Conservation (phyloP, 2,888 invertebrate genomes). For the Erebia aethiops region DNA sequence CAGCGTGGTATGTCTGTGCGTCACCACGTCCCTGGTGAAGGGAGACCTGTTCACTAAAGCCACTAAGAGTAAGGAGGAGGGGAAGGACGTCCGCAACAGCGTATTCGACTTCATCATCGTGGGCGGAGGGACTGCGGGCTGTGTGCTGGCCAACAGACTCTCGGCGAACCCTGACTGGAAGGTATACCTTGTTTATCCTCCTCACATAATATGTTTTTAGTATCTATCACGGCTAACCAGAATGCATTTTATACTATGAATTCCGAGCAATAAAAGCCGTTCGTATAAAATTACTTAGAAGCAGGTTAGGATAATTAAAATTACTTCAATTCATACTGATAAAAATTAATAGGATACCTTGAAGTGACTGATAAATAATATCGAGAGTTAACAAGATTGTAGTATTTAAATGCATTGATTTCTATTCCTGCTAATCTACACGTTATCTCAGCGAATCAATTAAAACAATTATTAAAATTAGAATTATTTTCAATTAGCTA, state of each 20-base stretch:
- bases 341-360: background rate
- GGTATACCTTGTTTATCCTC: conserved; percentile 49
- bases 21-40: conserved; percentile 41
- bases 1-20: conserved; percentile 34
- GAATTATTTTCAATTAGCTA: background rate
- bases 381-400: background rate
- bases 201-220: no score
- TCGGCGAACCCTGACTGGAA: conserved; percentile 75
- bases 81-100: conserved; percentile 64
- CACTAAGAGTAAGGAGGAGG: conserved; percentile 56
- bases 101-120: conserved; percentile 79
- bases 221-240: no score
- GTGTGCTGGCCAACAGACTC: conserved; percentile 72
- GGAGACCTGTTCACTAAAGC: conserved; percentile 71
- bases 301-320: no score
- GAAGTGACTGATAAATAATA: background rate
- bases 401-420: background rate
- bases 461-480: background rate
- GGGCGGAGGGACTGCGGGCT: conserved; percentile 76
- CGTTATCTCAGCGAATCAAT: background rate
- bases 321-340: no score
- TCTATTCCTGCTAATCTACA: background rate
- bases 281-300: no score
- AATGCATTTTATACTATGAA: no score
- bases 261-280: no score